Conservation (phyloP, 2,113 vertebrate species). For the Xiphophorus hellerii region DNA sequence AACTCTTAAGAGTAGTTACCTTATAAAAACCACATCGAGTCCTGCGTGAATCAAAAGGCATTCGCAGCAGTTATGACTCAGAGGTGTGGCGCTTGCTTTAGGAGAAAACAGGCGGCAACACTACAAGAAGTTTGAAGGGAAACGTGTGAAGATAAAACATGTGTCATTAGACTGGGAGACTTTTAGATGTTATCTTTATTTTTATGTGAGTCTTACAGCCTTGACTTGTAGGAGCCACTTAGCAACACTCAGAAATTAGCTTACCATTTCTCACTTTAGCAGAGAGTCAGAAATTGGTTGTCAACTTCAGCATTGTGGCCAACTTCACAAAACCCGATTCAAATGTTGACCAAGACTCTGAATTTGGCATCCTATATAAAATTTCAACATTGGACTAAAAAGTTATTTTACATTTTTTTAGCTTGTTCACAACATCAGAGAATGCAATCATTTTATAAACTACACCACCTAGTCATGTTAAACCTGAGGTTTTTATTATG, state of each 20-base stretch:
- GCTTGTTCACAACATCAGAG: too few species aligned
- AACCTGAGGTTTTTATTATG: too few species aligned
- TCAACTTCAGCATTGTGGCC: too few species aligned
- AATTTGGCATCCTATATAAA: too few species aligned
- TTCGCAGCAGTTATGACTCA: slow-evolving; percentile 71
- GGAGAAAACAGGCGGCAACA: background rate
- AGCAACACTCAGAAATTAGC: background rate
- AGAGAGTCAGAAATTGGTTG: too few species aligned
- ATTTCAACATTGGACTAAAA: too few species aligned
- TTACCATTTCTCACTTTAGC: too few species aligned
- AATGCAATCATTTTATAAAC: too few species aligned
- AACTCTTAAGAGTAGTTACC: slow-evolving; percentile 36
- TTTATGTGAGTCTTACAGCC: background rate
- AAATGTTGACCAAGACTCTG: too few species aligned
- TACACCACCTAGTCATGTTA: too few species aligned
- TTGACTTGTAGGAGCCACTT: background rate
- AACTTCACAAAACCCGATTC: too few species aligned
- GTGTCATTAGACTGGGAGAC: background rate
- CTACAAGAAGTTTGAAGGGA: background rate
- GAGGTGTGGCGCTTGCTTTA: slow-evolving; percentile 34
- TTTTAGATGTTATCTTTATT: background rate
- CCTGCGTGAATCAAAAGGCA: slow-evolving; percentile 60
- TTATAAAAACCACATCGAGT: slow-evolving; percentile 48
- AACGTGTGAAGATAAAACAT: background rate
- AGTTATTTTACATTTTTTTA: too few species aligned